These are phyloP conservation scores for Patiria pectinifera DNA, from an alignment of 53 echinoderm and acorn worm genomes.

Conservation along the genomic window DNA sequence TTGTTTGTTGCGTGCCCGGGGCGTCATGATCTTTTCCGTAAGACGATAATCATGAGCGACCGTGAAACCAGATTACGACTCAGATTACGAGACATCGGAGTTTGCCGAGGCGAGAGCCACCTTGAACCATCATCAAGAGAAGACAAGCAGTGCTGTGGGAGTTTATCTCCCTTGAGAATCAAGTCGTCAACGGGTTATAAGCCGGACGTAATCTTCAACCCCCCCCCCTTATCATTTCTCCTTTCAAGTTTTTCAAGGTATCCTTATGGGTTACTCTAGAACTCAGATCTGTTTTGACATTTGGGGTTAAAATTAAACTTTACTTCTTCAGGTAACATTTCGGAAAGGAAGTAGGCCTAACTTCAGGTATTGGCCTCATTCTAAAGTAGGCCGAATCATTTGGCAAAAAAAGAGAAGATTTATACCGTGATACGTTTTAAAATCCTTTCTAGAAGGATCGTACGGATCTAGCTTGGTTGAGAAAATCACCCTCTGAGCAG, in stretches of 20 bases:
- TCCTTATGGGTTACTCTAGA: too few species aligned
- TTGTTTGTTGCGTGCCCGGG: background rate
- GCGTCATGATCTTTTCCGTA: slow-evolving; percentile 24
- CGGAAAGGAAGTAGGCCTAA: too few species aligned
- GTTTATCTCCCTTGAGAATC: slow-evolving; percentile 31
- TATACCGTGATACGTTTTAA: too few species aligned
- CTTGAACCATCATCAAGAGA: slow-evolving; percentile 12
- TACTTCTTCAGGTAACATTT: too few species aligned
- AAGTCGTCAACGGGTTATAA: background rate
- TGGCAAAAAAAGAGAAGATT: too few species aligned
- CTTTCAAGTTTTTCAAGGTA: background rate
- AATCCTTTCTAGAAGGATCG: too few species aligned
- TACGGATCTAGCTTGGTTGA: too few species aligned
- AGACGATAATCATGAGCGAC: slow-evolving; percentile 45
- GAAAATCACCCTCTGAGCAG: too few species aligned
- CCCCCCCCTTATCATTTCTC: background rate
- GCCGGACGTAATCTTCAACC: background rate
- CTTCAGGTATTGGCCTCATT: too few species aligned
- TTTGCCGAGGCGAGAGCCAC: background rate
- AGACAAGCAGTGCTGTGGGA: background rate
- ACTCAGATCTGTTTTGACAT: too few species aligned
- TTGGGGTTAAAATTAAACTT: too few species aligned
- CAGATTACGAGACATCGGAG: slow-evolving; percentile 4
- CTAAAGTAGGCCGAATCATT: too few species aligned
- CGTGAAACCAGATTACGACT: slow-evolving; percentile 22